These are phyloP conservation scores for Polydrusus pterygomalis DNA, from an alignment of 2,888 invertebrate genomes.

Conservation along the genomic window DNA sequence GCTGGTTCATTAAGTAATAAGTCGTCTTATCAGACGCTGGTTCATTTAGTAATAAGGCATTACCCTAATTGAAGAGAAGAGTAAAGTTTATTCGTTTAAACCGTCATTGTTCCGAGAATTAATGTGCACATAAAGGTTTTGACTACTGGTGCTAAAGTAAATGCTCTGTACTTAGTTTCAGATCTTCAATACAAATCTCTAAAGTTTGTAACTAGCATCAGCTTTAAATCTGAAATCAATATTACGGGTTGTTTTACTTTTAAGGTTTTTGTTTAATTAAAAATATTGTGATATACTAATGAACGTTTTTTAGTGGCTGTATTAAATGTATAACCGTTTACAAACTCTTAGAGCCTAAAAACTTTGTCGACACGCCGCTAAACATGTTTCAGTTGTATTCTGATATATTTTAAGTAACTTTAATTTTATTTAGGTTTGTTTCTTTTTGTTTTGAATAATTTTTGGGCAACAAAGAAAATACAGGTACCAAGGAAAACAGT, in stretches of 20 bases:
- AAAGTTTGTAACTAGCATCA: neutral
- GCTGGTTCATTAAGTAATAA: slow-evolving; percentile 18
- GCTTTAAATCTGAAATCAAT: neutral
- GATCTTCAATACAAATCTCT: neutral
- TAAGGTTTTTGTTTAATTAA: too few species aligned
- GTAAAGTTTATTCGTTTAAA: slow-evolving; percentile 9
- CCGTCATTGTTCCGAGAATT: neutral
- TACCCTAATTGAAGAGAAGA: slow-evolving; percentile 21
- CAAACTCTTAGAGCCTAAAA: too few species aligned
- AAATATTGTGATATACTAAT: too few species aligned
- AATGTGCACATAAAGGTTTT: slow-evolving; percentile 7
- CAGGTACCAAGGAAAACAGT: too few species aligned
- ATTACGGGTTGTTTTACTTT: neutral
- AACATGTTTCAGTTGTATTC: too few species aligned
- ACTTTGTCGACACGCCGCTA: too few species aligned
- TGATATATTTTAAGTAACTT: too few species aligned
- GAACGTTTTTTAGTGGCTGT: too few species aligned
- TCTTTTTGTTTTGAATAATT: too few species aligned
- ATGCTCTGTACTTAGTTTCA: neutral
- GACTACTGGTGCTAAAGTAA: neutral
- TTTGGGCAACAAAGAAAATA: too few species aligned
- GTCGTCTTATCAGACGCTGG: slow-evolving; percentile 2
- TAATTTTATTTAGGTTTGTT: too few species aligned
- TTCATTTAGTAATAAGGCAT: slow-evolving; percentile 26
- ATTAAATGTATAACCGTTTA: too few species aligned